Evolutionary conservation across 2,113 vertebrate genomes (phyloP).

Genomic region (Deroptyus accipitrinus): DNA sequence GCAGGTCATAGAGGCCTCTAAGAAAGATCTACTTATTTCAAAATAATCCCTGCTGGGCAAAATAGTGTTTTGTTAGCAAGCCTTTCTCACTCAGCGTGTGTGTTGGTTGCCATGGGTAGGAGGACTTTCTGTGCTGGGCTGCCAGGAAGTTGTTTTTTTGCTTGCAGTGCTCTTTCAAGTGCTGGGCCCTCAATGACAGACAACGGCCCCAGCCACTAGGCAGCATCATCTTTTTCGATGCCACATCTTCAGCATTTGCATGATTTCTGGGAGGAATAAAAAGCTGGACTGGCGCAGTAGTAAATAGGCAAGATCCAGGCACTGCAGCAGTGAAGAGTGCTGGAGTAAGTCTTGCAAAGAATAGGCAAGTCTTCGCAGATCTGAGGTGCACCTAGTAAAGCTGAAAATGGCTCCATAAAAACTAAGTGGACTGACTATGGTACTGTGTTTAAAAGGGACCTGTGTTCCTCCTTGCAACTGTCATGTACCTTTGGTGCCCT

Average conservation of each 20-base stretch:
- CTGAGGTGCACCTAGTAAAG: not conserved
- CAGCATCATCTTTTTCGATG: not conserved
- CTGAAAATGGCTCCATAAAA: not conserved
- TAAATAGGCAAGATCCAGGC: not conserved
- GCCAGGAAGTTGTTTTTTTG: not conserved
- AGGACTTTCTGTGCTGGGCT: not conserved
- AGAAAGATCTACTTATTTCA: not conserved
- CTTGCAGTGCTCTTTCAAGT: not conserved
- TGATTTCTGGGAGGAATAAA: not conserved
- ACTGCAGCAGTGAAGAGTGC: not conserved
- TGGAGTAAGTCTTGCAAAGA: not conserved
- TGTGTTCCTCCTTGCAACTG: not conserved
- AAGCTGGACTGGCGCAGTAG: not conserved
- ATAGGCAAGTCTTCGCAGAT: not conserved
- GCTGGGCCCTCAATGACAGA: not conserved
- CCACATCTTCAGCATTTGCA: not conserved
- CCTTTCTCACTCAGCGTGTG: not conserved
- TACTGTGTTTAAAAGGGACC: not conserved
- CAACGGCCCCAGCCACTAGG: not conserved
- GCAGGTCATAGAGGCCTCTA: not conserved
- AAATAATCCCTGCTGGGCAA: not conserved
- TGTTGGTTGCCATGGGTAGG: not conserved
- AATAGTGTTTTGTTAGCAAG: not conserved
- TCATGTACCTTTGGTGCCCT: not conserved
- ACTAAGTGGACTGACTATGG: fast-evolving